Evolutionary conservation across 2,888 invertebrate species (phyloP).

Genomic region (Nemurella pictetii): DNA sequence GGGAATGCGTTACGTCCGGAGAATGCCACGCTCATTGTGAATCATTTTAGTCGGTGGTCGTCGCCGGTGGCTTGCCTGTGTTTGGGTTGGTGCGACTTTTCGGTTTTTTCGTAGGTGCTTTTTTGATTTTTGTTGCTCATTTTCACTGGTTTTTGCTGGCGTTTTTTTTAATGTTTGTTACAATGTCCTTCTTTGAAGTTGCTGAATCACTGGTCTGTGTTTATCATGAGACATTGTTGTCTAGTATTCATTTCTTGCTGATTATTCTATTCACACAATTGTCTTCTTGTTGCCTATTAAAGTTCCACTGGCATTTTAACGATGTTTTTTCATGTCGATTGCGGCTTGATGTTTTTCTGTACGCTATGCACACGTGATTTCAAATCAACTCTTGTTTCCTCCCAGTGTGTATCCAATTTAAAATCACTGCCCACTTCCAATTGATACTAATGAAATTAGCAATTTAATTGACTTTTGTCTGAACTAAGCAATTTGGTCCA

Average conservation of each 20-base stretch:
- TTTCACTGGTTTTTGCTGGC: too few relatives aligned
- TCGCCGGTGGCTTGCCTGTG: neutral
- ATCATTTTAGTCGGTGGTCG: conserved; percentile 34
- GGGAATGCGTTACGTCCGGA: conserved; percentile 29
- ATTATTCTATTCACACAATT: neutral
- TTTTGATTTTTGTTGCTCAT: neutral
- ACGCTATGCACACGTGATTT: too few relatives aligned
- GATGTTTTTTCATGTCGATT: too few relatives aligned
- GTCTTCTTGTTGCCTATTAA: too few relatives aligned
- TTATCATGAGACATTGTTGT: neutral
- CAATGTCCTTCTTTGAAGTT: neutral
- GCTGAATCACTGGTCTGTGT: neutral
- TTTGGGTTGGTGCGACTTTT: neutral
- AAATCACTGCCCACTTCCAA: too few relatives aligned
- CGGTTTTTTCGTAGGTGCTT: neutral
- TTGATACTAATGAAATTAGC: too few relatives aligned
- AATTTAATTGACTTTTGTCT: too few relatives aligned
- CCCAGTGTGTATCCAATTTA: too few relatives aligned
- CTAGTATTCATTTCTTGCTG: neutral
- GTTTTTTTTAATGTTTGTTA: neutral
- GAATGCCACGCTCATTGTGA: conserved; percentile 34
- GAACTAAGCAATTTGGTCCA: too few relatives aligned
- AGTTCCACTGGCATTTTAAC: too few relatives aligned
- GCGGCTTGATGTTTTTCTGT: too few relatives aligned
- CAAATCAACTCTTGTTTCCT: too few relatives aligned